Conservation (phyloP, 2,113 vertebrate species). For the Phyllostomus discolor region DNA sequence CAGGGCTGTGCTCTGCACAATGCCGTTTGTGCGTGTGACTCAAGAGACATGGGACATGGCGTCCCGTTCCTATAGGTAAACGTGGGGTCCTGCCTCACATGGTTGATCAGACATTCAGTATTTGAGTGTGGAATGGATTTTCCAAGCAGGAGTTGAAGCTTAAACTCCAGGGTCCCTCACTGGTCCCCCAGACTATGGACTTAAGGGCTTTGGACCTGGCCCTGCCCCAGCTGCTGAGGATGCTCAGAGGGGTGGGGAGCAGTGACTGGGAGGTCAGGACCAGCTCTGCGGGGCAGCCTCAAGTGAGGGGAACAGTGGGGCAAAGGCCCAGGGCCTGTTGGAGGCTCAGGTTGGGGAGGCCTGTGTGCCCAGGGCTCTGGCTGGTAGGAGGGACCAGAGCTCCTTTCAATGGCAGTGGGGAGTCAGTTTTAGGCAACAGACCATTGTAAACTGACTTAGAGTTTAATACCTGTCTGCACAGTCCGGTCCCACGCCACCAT, state of each 20-base stretch:
- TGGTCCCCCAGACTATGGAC: background rate
- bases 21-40: rapidly evolving
- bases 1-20: no score
- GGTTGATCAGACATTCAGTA: no score
- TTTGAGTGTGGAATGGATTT: background rate
- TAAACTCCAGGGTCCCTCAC: background rate
- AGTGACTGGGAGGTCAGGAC: background rate
- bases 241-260: background rate
- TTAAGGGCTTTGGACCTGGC: background rate
- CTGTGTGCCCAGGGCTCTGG: background rate
- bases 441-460: background rate
- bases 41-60: no score
- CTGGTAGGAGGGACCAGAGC: background rate
- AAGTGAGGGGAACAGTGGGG: background rate
- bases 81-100: background rate
- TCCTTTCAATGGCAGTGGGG: background rate
- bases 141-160: background rate
- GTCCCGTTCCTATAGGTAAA: rapidly evolving
- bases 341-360: background rate
- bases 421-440: background rate
- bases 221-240: background rate
- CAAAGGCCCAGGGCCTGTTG: background rate
- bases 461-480: background rate
- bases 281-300: background rate
- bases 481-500: background rate